Conservation (phyloP, 2,113 vertebrate genomes). For the Poeciliopsis prolifica region DNA sequence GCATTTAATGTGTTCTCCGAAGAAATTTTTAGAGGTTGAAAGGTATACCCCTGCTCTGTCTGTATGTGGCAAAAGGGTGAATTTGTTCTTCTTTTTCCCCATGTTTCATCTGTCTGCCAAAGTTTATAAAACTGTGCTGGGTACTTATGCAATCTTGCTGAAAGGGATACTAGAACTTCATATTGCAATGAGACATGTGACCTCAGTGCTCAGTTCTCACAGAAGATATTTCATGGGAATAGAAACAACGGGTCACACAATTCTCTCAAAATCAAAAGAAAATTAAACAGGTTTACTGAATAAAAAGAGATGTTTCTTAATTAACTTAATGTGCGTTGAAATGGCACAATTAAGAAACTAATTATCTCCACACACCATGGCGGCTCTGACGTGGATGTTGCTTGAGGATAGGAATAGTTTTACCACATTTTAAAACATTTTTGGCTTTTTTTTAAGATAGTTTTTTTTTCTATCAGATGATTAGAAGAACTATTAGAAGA, state of each 20-base stretch:
- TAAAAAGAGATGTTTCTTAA: too few relatives aligned
- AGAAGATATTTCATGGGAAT: background rate
- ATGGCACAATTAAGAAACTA: background rate
- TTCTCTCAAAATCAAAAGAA: background rate
- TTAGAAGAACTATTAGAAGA: background rate
- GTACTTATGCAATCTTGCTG: background rate
- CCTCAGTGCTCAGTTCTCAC: background rate
- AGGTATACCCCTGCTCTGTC: background rate
- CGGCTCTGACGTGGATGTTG: too few relatives aligned
- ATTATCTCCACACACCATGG: too few relatives aligned
- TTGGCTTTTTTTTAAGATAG: background rate
- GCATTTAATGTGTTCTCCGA: background rate
- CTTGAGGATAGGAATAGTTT: background rate
- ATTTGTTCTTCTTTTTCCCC: background rate
- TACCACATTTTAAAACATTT: background rate
- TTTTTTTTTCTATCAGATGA: background rate
- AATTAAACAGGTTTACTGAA: background rate
- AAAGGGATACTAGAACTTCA: background rate
- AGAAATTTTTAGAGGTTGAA: background rate
- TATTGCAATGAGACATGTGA: background rate
- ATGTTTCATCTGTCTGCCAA: background rate
- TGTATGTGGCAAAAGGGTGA: background rate
- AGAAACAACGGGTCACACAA: background rate
- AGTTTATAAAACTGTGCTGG: background rate
- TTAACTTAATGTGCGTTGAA: background rate